Evolutionary conservation across 2,797 vertebrate species (phyloP), one percentile per base, ranked within the genome.

Genomic region (Channallabes apus): DNA sequence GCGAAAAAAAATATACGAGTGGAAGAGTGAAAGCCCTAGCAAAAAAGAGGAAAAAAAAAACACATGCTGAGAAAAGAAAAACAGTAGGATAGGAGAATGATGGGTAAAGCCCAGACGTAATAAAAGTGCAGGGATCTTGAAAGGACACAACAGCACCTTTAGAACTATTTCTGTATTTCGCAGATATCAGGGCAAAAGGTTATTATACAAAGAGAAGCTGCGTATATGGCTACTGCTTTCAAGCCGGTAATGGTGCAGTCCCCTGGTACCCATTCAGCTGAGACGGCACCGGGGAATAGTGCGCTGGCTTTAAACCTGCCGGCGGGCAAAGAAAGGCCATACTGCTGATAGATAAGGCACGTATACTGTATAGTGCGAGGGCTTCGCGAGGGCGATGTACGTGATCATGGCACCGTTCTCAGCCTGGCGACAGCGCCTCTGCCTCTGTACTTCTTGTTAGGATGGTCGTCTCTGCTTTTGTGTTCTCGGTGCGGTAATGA

Each of bases 291-390:
- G 72, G 85, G 85, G 88, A 89, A 91, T 87, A 82, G 88, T 91
- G 88, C 86, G 78, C 67, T 78, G 72, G 84, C 56, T 80, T 90
- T 85, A 81, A 88, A 83, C 79, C 71, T 65, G 38, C 85, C 41
- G 73, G 17, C 61, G 41, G 81, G 46, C 29, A 59, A 11, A 15
- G 24, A 62, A 5, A 87, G 80, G 80, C 86, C 88, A 84, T 91
- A 86, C 86, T 77, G 81, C 79, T 86, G 84, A 72, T 51, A 81
- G 89, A 92, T 91, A 87, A 24, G 61, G 93, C 93, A 93, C 94
- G 94, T 93, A 92, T 94, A n/a, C n/a, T n/a, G n/a, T n/a, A 94
- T 94, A 93, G 91, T 95, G 93, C 73, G 90, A 91, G 93, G 92
- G 93, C 92, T 94, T 86, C 91, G 89, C 92, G 90, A 90, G 46